Conservation (phyloP, 1,140 invertebrate species). For the Drosophila novamexicana region DNA sequence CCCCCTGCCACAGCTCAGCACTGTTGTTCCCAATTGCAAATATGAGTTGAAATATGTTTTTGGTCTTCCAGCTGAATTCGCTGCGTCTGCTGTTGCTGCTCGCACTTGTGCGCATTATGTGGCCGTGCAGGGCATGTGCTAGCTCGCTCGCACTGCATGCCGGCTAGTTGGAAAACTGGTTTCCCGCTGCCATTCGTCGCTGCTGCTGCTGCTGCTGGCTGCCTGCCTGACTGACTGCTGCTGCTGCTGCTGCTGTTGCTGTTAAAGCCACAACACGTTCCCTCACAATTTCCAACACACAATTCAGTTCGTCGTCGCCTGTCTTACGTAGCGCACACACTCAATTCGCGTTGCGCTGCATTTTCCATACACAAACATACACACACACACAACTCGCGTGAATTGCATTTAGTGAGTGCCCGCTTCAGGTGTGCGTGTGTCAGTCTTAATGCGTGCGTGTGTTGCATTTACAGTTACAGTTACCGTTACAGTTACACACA, state of each 20-base stretch:
- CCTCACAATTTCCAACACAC: slow-evolving; percentile 66
- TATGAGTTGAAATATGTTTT: slow-evolving; percentile 33
- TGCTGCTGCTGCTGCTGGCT: slow-evolving; percentile 37
- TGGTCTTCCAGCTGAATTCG: slow-evolving; percentile 29
- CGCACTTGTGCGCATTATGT: slow-evolving; percentile 3
- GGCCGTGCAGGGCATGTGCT: not conserved
- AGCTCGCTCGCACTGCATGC: slow-evolving; percentile 36
- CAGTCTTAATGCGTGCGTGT: slow-evolving; percentile 2
- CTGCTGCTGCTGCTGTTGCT: slow-evolving; percentile 11
- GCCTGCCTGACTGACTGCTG: slow-evolving; percentile 22
- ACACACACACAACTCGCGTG: slow-evolving; percentile 36
- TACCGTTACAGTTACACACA: slow-evolving; percentile 6
- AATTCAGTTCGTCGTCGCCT: slow-evolving; percentile 84
- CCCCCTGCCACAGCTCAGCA: slow-evolving; percentile 15
- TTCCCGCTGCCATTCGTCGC: slow-evolving; percentile 70
- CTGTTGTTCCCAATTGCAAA: slow-evolving; percentile 37
- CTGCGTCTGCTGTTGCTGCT: slow-evolving; percentile 32
- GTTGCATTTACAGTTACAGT: slow-evolving; percentile 29
- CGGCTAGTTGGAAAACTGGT: slow-evolving; percentile 66
- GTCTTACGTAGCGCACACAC: slow-evolving; percentile 81
- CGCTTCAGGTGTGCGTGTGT: slow-evolving; percentile 9
- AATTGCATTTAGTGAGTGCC: not conserved
- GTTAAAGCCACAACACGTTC: slow-evolving; percentile 70
- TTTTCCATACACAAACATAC: slow-evolving; percentile 39
- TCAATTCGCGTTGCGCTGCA: slow-evolving; percentile 69